A percentile compares a stretch with the other conserved stretches of the same genome.
Evolutionary conservation across 2,113 vertebrate species (phyloP).

Genomic region (Toxotes chatareus): DNA sequence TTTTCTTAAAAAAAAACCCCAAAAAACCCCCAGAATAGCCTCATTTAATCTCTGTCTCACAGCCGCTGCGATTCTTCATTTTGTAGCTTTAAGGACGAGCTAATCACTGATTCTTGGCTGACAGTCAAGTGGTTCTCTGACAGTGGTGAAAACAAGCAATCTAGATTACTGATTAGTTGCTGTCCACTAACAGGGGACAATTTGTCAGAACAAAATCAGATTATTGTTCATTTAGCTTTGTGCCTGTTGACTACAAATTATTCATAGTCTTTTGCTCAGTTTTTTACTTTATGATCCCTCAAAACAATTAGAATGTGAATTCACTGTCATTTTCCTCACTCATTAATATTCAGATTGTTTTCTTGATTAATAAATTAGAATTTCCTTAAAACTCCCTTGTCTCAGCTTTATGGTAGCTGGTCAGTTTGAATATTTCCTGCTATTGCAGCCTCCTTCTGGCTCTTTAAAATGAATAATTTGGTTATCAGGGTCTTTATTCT

Average conservation of each 20-base stretch:
- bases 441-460: background rate
- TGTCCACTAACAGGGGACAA: background rate
- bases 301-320: background rate
- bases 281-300: background rate
- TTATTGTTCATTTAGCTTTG: background rate
- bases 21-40: no score
- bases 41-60: background rate
- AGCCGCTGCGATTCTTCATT: background rate
- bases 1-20: background rate
- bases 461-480: background rate
- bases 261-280: background rate
- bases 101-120: conserved; percentile 10
- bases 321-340: no score
- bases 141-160: background rate
- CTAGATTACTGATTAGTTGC: background rate
- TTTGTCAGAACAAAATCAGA: background rate
- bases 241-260: background rate
- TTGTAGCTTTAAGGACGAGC: background rate
- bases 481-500: background rate
- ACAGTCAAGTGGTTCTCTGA: conserved; percentile 11
- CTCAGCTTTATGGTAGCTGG: background rate
- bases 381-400: background rate
- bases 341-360: background rate
- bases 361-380: no score
- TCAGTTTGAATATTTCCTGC: background rate